These are phyloP conservation scores for Heteropelma amictum DNA, from an alignment of 2,888 invertebrate genomes.

Conservation along the genomic window DNA sequence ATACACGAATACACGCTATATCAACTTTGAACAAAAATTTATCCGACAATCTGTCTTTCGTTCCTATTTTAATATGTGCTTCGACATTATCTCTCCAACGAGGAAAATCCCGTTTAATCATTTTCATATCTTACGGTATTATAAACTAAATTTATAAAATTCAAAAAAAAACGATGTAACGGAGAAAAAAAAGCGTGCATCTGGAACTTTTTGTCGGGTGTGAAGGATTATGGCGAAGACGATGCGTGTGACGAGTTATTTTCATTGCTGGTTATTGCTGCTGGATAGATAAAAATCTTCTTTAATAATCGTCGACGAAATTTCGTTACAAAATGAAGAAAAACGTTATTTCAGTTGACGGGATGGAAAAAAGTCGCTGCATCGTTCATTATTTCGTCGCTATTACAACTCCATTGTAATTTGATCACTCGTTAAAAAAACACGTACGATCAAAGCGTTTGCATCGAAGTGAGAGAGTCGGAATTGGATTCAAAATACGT, in stretches of 20 bases:
- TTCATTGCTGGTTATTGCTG: conserved; percentile 24
- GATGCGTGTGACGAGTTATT: background rate
- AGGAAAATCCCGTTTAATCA: too few relatives aligned
- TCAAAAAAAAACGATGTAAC: too few relatives aligned
- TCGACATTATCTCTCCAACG: too few relatives aligned
- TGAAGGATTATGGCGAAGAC: conserved; percentile 13
- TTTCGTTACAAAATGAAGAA: too few relatives aligned
- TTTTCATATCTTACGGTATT: too few relatives aligned
- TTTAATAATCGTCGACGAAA: too few relatives aligned
- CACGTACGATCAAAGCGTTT: too few relatives aligned
- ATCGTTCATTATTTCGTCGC: conserved; percentile 6
- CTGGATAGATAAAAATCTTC: background rate
- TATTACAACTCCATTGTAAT: conserved; percentile 16
- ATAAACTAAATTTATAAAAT: too few relatives aligned
- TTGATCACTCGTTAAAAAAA: too few relatives aligned
- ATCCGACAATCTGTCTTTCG: conserved; percentile 10
- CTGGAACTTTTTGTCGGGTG: conserved; percentile 2
- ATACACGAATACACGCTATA: background rate
- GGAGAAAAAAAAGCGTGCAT: too few relatives aligned
- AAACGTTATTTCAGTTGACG: too few relatives aligned
- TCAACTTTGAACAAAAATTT: background rate
- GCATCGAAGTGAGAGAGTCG: conserved; percentile 37
- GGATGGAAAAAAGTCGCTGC: background rate
- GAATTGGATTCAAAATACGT: background rate
- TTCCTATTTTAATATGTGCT: background rate